phyloP scores from a whole-genome alignment of 2,113 vertebrate genomes.

The Catagonus wagneri region DNA sequence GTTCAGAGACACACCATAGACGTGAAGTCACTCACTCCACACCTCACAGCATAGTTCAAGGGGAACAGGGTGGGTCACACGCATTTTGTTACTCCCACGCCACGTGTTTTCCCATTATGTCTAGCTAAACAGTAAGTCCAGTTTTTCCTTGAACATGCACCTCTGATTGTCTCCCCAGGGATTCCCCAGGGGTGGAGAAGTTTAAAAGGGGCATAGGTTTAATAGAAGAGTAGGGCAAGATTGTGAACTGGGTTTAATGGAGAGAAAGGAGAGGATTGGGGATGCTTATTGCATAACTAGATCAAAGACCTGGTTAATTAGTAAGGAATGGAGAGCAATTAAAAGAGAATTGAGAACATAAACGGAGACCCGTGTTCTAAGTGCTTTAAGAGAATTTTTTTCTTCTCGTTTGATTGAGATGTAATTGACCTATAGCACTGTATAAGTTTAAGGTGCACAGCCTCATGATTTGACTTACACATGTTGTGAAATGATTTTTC shows the following conservation, averaged over 20 bases:
- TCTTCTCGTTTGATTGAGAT: neutral
- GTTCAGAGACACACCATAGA: neutral
- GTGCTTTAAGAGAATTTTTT: neutral
- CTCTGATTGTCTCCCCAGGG: neutral
- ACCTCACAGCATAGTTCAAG: neutral
- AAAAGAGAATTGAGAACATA: constrained; percentile 36
- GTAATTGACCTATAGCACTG: neutral
- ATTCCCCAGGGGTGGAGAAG: neutral
- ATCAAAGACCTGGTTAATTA: constrained; percentile 9
- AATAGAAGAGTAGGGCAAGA: neutral
- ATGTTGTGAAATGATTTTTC: neutral
- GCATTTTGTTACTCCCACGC: neutral
- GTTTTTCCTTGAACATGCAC: neutral
- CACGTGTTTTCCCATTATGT: neutral
- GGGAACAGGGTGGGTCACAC: neutral
- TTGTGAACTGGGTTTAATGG: neutral
- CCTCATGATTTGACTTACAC: neutral
- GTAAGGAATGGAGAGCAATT: neutral
- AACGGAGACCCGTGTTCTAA: neutral
- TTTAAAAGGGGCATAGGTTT: neutral
- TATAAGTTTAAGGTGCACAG: neutral
- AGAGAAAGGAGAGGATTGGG: neutral
- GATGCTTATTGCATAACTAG: neutral
- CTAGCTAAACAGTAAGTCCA: neutral
- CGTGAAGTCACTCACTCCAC: neutral